A percentile compares a stretch with the other conserved stretches of the same genome.
These are phyloP conservation scores for Tetramorium bicarinatum DNA, from an alignment of 2,888 invertebrate genomes.

Conservation along the genomic window DNA sequence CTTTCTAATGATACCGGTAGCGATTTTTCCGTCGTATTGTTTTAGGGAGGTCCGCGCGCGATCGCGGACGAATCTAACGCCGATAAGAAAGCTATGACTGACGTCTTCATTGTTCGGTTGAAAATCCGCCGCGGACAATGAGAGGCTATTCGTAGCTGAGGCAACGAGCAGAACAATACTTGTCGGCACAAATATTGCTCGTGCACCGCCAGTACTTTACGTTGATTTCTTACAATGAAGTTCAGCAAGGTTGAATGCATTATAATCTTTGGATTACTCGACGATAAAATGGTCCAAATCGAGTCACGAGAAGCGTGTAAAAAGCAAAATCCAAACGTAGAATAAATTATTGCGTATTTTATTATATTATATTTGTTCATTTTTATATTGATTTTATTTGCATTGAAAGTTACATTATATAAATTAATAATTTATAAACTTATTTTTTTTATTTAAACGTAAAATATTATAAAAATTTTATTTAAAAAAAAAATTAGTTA, in stretches of 20 bases:
- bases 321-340: not conserved
- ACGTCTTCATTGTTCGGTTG: constrained; percentile 55
- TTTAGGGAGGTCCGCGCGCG: constrained; percentile 38
- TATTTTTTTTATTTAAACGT: not conserved
- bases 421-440: not conserved
- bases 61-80: constrained; percentile 48
- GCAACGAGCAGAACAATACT: constrained; percentile 61
- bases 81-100: constrained; percentile 54
- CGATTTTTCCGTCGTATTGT: constrained; percentile 49
- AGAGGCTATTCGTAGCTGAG: constrained; percentile 55
- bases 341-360: not conserved
- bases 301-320: not conserved
- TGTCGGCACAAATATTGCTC: constrained; percentile 57
- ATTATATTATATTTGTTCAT: not conserved
- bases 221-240: constrained; percentile 50
- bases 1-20: constrained; percentile 42
- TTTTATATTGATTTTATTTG: not conserved
- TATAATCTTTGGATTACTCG: constrained; percentile 17
- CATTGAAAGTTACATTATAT: not conserved
- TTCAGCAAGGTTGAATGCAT: constrained; percentile 43
- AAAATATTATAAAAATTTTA: not conserved
- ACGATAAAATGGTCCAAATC: constrained; percentile 9
- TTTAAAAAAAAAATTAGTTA: not conserved
- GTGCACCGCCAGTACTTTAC: constrained; percentile 43
- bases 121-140: constrained; percentile 57